Evolutionary conservation across 2,888 invertebrate genomes (phyloP), one percentile per base, ranked within the genome.

Genomic region (Aquatica leii): DNA sequence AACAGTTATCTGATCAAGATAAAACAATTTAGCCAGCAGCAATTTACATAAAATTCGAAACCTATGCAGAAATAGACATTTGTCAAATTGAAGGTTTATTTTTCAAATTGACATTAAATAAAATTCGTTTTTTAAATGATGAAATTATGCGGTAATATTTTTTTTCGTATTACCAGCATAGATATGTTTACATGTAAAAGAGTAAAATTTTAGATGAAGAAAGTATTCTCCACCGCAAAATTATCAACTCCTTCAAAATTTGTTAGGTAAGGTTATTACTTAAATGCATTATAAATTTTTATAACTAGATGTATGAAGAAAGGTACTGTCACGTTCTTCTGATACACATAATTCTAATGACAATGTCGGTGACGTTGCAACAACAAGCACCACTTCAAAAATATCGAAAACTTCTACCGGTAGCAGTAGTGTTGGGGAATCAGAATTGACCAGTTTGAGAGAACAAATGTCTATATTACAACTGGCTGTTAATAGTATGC

Each of bases 401-500:
- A 31, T 3, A 37, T 37, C 37, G 11, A 11, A 37, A 37, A 11
- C 2, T 6, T 12, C 37, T 12, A 11, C n/a, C 9, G 37, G 14
- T 11, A 11, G 14, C 37, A n/a, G 8, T 20, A 50, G 14, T 15
- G 57, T 55, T 15, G 59, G 73, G n/a, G 72, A 73, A 59, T 49
- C 63, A 2, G 82, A 82, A 74, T 70, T 81, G 48, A 62, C 70
- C 3, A 74, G 77, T 66, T 74, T 79, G 57, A 75, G 70, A 50
- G 69, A 73, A 17, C 83, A 86, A 80, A 77, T 86, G 61, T 77
- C 78, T 52, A 78, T 80, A 50, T 75, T 86, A 11, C 83, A 82
- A 70, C 76, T 81, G 67, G 81, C 82, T 24, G 76, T 85, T 15
- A 77, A 77, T 65, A 75, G 79, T 46, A 77, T 86, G 66, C 83